phyloP scores from a whole-genome alignment of 2,888 invertebrate species.

The Biston stratarius region DNA sequence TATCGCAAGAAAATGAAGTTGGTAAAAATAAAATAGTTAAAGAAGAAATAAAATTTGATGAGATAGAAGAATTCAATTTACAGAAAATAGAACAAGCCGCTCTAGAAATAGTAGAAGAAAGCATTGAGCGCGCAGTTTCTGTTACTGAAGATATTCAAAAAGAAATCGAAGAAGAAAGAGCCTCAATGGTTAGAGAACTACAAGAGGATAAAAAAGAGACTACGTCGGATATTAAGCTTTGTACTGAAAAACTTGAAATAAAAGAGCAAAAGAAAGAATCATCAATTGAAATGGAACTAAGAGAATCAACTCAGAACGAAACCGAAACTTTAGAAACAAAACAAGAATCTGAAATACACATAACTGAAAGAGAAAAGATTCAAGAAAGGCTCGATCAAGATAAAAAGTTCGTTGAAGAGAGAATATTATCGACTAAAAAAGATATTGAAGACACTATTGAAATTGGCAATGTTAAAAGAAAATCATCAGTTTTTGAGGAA shows the following conservation, averaged over 20 bases:
- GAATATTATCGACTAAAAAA: conserved; percentile 21
- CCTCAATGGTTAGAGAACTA: conserved; percentile 34
- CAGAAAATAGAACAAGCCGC: conserved; percentile 71
- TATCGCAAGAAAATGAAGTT: conserved; percentile 33
- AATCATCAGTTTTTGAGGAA: conserved; percentile 28
- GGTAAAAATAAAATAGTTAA: conserved; percentile 32
- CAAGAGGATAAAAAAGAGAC: conserved; percentile 31
- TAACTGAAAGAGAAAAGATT: conserved; percentile 13
- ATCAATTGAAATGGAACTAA: background rate
- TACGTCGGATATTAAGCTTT: conserved; percentile 7
- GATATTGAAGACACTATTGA: conserved; percentile 21
- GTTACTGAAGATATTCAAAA: conserved; percentile 70
- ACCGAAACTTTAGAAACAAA: conserved; percentile 2
- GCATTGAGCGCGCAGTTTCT: conserved; percentile 68
- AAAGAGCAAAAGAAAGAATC: conserved; percentile 30
- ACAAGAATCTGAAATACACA: conserved; percentile 19
- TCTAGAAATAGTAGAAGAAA: conserved; percentile 66
- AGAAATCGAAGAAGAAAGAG: conserved; percentile 63
- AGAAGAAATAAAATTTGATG: conserved; percentile 51
- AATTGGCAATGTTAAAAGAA: conserved; percentile 6
- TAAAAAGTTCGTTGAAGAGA: conserved; percentile 18
- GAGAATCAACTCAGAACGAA: conserved; percentile 9
- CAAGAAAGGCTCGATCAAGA: conserved; percentile 6
- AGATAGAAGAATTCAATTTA: conserved; percentile 61
- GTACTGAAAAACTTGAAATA: conserved; percentile 26